Percentiles rank a stretch among this genome's conserved stretches.
These are phyloP conservation scores for Spialia ferax DNA, from an alignment of 2,888 invertebrate species.

Conservation along the genomic window DNA sequence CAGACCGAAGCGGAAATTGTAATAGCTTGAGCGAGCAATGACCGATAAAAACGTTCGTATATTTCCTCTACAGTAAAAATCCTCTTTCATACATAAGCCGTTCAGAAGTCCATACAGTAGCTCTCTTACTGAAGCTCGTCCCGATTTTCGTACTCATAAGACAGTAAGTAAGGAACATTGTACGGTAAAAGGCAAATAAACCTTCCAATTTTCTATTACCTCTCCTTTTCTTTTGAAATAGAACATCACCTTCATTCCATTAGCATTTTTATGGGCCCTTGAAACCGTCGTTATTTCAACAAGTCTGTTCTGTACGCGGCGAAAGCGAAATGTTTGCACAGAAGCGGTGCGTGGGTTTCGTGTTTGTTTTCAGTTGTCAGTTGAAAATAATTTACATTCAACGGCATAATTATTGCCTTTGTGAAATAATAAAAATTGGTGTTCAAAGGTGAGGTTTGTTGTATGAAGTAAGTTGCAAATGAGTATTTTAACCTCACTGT, in stretches of 20 bases:
- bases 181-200: slow-evolving; percentile 12
- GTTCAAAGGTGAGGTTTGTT: too few species aligned
- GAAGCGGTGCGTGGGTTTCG: slow-evolving; percentile 45
- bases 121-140: neutral
- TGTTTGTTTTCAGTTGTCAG: neutral
- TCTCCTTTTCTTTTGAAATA: slow-evolving; percentile 56
- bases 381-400: neutral
- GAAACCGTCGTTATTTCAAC: slow-evolving; percentile 61
- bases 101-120: neutral
- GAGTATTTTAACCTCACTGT: too few species aligned
- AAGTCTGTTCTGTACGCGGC: slow-evolving; percentile 45
- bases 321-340: slow-evolving; percentile 45
- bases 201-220: slow-evolving; percentile 23
- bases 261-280: slow-evolving; percentile 74
- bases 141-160: neutral
- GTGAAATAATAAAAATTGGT: too few species aligned
- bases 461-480: too few species aligned
- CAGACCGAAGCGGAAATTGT: neutral
- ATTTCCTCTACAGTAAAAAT: neutral
- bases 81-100: neutral
- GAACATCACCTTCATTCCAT: slow-evolving; percentile 64
- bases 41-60: neutral
- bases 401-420: neutral
- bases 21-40: neutral
- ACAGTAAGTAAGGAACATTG: slow-evolving; percentile 5